Evolutionary conservation across 64 coral and sea anemone genomes (phyloP), one percentile per base, ranked within the genome.

Genomic region (Pocillopora verrucosa): DNA sequence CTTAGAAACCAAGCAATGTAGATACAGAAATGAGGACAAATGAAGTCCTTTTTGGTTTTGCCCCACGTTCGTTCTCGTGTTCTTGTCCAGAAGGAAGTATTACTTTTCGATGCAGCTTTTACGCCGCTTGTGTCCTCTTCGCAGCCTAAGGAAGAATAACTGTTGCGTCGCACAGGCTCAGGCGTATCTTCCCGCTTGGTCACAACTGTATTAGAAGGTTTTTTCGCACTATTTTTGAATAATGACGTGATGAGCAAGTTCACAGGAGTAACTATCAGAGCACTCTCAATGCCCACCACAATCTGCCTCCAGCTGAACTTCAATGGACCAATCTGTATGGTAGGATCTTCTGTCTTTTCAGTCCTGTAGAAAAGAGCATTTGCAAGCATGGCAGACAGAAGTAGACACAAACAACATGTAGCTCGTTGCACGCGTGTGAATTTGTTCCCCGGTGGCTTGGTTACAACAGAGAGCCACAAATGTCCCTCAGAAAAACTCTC

Each of bases 241-340:
- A 92, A 58, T 10, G 56, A 13, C 4, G 73, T 72, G 6, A 86
- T 79, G 10, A 92, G 16, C 25, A 78, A 60, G 58, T 87, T 87
- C 17, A 92, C 34, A 1, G 91, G 91, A 37, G 65, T 78, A 2
- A 80, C 75, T 68, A 92, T 87, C 25, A 92, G n/a, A 0, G 83
- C 84, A 5, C 91, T 88, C 63, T 92, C 34, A 22, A 92, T 70
- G 35, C 91, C 91, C 2, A 92, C 84, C 26, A 92, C 76, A 34
- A 92, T 76, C 56, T 92, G 91, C 30, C 91, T 92, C 91, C 91
- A 92, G 3, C 82, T 80, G 63, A 92, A 87, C 34, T 88, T 86
- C 6, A 92, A 79, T 11, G 90, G 90, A 20, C 90, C 90, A 25
- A 92, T 86, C 76, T 92, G 90, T 35, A 92, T 80, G 11, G 84